Conservation (phyloP, 2,113 vertebrate genomes). For the Nothocercus julius region DNA sequence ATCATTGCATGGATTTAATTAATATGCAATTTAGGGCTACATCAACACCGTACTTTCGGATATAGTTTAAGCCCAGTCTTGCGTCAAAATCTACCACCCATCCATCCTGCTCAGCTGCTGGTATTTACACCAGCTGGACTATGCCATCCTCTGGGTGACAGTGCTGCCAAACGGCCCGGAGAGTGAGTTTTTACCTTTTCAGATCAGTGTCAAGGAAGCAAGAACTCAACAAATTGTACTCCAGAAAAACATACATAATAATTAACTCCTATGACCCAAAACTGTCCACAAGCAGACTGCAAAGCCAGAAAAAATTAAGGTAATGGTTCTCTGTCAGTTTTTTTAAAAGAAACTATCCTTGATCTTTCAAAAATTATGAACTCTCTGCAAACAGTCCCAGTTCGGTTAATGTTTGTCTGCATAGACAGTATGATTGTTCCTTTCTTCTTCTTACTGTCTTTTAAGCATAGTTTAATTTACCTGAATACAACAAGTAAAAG, state of each 20-base stretch:
- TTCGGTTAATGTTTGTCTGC: background rate
- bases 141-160: background rate
- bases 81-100: background rate
- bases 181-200: background rate
- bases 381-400: background rate
- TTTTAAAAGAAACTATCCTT: background rate
- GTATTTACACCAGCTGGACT: background rate
- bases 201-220: background rate
- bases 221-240: background rate
- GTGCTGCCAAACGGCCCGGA: background rate
- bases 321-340: background rate
- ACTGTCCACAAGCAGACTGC: rapidly evolving
- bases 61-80: background rate
- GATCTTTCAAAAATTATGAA: background rate
- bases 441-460: background rate
- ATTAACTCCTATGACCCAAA: background rate
- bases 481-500: background rate
- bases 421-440: background rate
- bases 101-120: background rate
- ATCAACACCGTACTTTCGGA: background rate
- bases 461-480: background rate
- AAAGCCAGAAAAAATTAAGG: background rate
- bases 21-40: background rate
- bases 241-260: background rate
- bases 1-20: background rate